Evolutionary conservation across 1,140 invertebrate genomes (phyloP), one percentile per base, ranked within the genome.

Genomic region (Cheumatopsyche charites): DNA sequence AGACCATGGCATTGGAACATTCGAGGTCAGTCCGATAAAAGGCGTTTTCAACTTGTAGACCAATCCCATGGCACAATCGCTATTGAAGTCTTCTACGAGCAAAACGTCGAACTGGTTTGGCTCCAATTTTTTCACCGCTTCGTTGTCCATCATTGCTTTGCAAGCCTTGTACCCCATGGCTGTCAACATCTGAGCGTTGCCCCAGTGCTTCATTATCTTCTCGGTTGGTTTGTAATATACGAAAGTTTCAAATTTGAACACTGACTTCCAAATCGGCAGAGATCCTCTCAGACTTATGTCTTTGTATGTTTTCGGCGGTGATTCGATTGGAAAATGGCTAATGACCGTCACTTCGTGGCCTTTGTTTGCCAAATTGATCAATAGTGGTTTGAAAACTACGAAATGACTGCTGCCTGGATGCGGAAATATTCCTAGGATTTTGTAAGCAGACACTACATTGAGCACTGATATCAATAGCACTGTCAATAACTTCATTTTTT

Each of bases 291-390:
- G 73, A 63, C 80, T 80, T 12, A 89, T 81, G 45, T 89, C 86
- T 41, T 83, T 84, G 73, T 89, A 90, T 72, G 86, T 87, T 6
- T 82, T 76, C 2, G 83, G 76, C 1, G 83, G 77, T 41, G 85
- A 79, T 43, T 81, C 77, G 36, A 81, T 77, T 73, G 87, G 85
- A 72, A 90, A 90, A 75, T 88, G 86, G 36, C 87, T 90, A 15
- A 92, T 79, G 9, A 92, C 86, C 1, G 90, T 92, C 7, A 93
- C 73, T 9, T 90, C 80, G 74, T 93, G 90, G 21, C 90, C 90
- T 15, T 87, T 85, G 65, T 79, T 81, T 0, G 87, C 87, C 41
- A 94, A 77, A 69, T 88, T 89, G 19, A 85, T 83, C 3, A 92
- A 80, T 0, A 93, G 77, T 0, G 86, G 86, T 62, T 87, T 80